phyloP scores from a whole-genome alignment of 2,797 vertebrate genomes.

The Centroberyx gerrardi region DNA sequence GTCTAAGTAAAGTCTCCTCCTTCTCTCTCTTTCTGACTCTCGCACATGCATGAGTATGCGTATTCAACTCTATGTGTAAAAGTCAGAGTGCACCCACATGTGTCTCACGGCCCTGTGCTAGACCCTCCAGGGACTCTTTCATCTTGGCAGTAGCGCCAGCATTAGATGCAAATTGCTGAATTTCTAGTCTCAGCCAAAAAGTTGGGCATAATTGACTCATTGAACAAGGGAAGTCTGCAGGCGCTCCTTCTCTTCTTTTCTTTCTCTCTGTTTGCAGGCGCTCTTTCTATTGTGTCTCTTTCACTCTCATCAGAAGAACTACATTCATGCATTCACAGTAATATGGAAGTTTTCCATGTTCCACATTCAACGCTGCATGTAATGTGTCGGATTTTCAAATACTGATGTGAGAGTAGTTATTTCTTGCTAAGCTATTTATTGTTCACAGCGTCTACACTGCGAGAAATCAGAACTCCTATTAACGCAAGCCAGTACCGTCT shows the following conservation, averaged over 20 bases:
- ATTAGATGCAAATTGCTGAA: constrained; percentile 72
- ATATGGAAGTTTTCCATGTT: constrained; percentile 8
- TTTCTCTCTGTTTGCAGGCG: constrained; percentile 24
- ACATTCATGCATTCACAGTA: constrained; percentile 11
- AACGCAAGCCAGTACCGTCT: constrained; percentile 18
- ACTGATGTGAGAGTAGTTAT: background rate
- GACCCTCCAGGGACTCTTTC: constrained; percentile 59
- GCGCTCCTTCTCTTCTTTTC: constrained; percentile 43
- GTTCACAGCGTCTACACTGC: no score
- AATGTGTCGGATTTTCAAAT: constrained; percentile 1
- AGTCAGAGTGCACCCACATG: constrained; percentile 38
- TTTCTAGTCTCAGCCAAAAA: constrained; percentile 67
- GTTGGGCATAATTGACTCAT: constrained; percentile 71
- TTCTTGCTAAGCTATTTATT: no score
- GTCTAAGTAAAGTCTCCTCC: constrained; percentile 17
- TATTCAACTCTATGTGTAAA: constrained; percentile 27
- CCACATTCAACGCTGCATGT: background rate
- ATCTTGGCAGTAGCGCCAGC: constrained; percentile 55
- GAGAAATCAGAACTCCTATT: constrained; percentile 3
- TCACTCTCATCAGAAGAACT: constrained; percentile 23
- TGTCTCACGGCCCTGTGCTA: constrained; percentile 38
- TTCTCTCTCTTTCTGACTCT: constrained; percentile 22
- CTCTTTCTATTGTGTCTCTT: constrained; percentile 11
- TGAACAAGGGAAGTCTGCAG: constrained; percentile 57
- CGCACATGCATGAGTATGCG: constrained; percentile 41